phyloP scores from a whole-genome alignment of 2,797 vertebrate species.

The Carapus acus region DNA sequence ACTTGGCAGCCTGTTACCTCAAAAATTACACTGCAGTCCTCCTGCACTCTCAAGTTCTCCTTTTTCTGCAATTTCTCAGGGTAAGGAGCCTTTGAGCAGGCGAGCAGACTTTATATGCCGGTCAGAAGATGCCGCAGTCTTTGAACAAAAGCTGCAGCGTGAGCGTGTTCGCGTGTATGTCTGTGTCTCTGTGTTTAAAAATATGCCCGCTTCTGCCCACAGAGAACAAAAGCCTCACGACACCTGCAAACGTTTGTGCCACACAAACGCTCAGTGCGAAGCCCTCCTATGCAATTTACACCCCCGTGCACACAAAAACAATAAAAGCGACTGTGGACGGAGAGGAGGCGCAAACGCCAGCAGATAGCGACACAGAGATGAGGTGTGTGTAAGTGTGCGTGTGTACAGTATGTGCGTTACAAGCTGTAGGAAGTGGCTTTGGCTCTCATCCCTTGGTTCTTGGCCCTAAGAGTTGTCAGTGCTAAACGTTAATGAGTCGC shows the following conservation, averaged over 20 bases:
- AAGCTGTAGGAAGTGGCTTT: slow-evolving; percentile 4
- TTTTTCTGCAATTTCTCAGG: slow-evolving; percentile 20
- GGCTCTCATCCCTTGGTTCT: slow-evolving; percentile 31
- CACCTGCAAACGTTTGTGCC: slow-evolving; percentile 33
- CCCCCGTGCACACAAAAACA: slow-evolving; percentile 18
- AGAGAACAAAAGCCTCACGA: slow-evolving; percentile 3
- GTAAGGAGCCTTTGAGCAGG: no score
- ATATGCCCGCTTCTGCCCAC: slow-evolving; percentile 46
- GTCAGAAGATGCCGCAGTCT: no score
- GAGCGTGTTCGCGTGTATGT: no score
- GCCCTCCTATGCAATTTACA: background rate
- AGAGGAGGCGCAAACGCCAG: slow-evolving; percentile 35
- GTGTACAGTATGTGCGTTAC: slow-evolving; percentile 44
- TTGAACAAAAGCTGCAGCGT: no score
- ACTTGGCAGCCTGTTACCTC: slow-evolving; percentile 17
- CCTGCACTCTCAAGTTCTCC: background rate
- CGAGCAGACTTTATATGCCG: slow-evolving; percentile 14
- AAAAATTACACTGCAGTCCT: slow-evolving; percentile 12
- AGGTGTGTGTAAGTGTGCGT: slow-evolving; percentile 41
- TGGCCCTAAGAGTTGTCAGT: no score
- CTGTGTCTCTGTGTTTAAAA: slow-evolving; percentile 37
- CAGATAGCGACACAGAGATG: slow-evolving; percentile 28
- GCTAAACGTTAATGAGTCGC: no score
- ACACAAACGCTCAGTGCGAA: slow-evolving; percentile 12
- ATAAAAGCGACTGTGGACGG: slow-evolving; percentile 52